phyloP scores from a whole-genome alignment of 2,888 invertebrate species.

The Lumbricus terrestris region DNA sequence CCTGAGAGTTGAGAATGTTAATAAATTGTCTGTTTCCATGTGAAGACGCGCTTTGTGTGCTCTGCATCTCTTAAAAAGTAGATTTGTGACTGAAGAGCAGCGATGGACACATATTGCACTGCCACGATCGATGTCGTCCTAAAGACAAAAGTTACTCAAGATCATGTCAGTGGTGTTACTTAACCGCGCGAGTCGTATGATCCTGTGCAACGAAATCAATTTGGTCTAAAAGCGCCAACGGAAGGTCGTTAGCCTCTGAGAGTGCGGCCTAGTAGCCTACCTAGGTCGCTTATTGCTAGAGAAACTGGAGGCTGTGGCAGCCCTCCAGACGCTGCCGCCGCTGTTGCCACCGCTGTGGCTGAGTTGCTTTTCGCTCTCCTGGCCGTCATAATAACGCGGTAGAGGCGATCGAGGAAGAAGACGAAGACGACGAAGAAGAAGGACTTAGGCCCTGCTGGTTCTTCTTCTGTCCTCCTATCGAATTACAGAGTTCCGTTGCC shows the following conservation, averaged over 20 bases:
- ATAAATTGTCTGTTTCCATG: too few relatives aligned
- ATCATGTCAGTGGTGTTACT: neutral
- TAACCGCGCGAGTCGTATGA: neutral
- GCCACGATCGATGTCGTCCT: neutral
- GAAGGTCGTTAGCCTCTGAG: neutral
- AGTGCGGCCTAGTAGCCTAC: neutral
- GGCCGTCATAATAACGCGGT: neutral
- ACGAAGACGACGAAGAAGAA: neutral
- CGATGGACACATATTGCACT: too few relatives aligned
- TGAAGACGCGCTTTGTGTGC: neutral
- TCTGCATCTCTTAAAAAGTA: neutral
- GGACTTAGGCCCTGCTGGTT: neutral
- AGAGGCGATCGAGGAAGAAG: neutral
- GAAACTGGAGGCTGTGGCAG: neutral
- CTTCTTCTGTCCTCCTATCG: neutral
- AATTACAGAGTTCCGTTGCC: neutral
- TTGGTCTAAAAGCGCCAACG: neutral
- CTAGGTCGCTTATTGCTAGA: neutral
- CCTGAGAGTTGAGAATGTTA: too few relatives aligned
- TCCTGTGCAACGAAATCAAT: neutral
- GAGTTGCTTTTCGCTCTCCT: neutral
- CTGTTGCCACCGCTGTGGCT: too few relatives aligned
- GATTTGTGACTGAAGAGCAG: neutral
- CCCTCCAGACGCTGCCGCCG: neutral
- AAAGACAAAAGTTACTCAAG: neutral